These are phyloP conservation scores for Thecophora atra DNA, from an alignment of 2,888 invertebrate genomes.

Conservation along the genomic window DNA sequence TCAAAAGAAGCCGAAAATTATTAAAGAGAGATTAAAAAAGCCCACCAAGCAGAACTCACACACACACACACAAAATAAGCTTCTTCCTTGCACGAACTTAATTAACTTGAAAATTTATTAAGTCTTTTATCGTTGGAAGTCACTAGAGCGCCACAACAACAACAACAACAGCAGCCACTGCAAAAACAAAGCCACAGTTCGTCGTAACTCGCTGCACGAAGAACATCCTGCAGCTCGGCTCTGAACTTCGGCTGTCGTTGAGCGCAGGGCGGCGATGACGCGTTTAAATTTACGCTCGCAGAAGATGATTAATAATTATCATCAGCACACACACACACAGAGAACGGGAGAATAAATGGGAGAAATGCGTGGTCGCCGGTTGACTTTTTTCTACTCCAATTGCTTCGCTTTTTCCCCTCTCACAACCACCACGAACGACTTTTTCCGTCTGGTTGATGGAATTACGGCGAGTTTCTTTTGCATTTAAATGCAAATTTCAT, in stretches of 20 bases:
- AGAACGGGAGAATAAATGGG: constrained; percentile 54
- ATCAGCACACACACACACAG: constrained; percentile 41
- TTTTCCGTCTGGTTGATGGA: constrained; percentile 50
- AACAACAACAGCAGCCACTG: constrained; percentile 29
- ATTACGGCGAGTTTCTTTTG: constrained; percentile 42
- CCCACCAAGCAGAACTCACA: background rate
- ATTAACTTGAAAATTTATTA: constrained; percentile 64
- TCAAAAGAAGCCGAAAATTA: background rate
- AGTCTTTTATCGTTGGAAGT: constrained; percentile 56
- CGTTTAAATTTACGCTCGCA: constrained; percentile 56
- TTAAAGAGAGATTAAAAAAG: background rate
- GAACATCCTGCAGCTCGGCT: constrained; percentile 49
- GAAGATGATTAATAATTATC: constrained; percentile 62
- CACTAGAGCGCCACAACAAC: constrained; percentile 43
- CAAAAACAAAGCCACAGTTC: constrained; percentile 41
- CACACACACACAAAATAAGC: background rate
- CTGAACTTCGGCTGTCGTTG: constrained; percentile 27
- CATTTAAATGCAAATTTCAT: constrained; percentile 64
- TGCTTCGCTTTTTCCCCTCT: constrained; percentile 38
- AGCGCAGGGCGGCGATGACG: constrained; percentile 46
- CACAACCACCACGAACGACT: constrained; percentile 46
- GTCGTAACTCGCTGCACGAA: constrained; percentile 41
- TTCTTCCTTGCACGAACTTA: constrained; percentile 50
- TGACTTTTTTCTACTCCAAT: constrained; percentile 50
- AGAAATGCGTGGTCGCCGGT: constrained; percentile 54